phyloP scores from a whole-genome alignment of 1,140 invertebrate species.

The Chionoecetes opilio region DNA sequence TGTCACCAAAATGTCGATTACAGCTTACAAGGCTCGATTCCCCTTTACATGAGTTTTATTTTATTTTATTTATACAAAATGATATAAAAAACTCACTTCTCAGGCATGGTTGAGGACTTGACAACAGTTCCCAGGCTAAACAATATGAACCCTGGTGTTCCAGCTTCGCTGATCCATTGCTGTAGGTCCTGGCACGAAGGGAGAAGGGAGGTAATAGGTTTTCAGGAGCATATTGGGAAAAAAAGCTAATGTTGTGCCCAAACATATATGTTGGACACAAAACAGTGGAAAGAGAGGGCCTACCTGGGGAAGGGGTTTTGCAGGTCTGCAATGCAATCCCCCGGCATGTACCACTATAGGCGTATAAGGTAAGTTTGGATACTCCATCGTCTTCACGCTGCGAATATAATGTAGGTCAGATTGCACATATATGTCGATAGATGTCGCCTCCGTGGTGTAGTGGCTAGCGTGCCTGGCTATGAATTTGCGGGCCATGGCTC shows the following conservation, averaged over 20 bases:
- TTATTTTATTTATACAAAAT: not conserved
- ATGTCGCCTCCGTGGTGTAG: no score
- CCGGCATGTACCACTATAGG: conserved; percentile 39
- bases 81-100: not conserved
- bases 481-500: no score
- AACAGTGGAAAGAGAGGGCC: not conserved
- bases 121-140: conserved; percentile 10
- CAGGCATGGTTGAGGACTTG: conserved; percentile 13
- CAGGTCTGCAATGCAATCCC: conserved; percentile 48
- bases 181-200: not conserved
- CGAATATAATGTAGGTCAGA: no score
- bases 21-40: not conserved
- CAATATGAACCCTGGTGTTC: not conserved
- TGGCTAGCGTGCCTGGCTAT: no score
- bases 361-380: conserved; percentile 35
- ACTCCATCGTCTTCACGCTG: conserved; percentile 52
- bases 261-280: not conserved
- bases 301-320: conserved; percentile 46
- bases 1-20: no score
- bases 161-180: not conserved
- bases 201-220: not conserved
- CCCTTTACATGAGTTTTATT: not conserved
- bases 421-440: no score
- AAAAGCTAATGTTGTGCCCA: not conserved
- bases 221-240: not conserved